Evolutionary conservation across 2,113 vertebrate species (phyloP).

Genomic region (Brachyhypopomus gauderio): DNA sequence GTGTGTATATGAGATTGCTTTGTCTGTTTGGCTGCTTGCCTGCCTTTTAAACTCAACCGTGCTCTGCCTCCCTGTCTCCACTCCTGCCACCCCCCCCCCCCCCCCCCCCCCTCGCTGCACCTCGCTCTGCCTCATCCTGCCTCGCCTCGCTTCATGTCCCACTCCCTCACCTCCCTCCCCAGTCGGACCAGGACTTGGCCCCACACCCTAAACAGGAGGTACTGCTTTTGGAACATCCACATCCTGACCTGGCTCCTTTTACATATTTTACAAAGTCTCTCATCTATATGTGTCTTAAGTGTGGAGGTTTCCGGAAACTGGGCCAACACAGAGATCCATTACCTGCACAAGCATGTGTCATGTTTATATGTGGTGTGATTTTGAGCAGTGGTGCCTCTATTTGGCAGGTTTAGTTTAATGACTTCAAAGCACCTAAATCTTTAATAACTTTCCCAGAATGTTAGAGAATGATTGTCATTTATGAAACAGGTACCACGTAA

Average conservation of each 20-base stretch:
- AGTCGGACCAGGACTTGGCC: constrained; percentile 91
- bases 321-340: constrained; percentile 22
- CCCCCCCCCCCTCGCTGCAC: constrained; percentile 30
- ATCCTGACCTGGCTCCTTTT: constrained; percentile 57
- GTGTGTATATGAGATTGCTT: constrained; percentile 38
- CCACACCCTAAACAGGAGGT: constrained; percentile 98
- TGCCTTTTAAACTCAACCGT: constrained; percentile 71
- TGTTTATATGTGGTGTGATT: constrained; percentile 38
- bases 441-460: background rate
- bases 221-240: constrained; percentile 69
- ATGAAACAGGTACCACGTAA: background rate
- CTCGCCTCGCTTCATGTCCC: constrained; percentile 42
- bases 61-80: constrained; percentile 76
- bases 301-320: constrained; percentile 26
- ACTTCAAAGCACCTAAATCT: background rate
- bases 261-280: constrained; percentile 50
- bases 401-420: background rate
- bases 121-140: constrained; percentile 28
- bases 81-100: constrained; percentile 61
- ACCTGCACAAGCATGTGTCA: constrained; percentile 38
- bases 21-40: constrained; percentile 54
- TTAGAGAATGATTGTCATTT: too few species aligned
- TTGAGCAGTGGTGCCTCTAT: background rate
- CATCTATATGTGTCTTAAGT: constrained; percentile 31
- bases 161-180: constrained; percentile 74